Evolutionary conservation across 2,113 vertebrate genomes (phyloP).

Genomic region (Callithrix jacchus): DNA sequence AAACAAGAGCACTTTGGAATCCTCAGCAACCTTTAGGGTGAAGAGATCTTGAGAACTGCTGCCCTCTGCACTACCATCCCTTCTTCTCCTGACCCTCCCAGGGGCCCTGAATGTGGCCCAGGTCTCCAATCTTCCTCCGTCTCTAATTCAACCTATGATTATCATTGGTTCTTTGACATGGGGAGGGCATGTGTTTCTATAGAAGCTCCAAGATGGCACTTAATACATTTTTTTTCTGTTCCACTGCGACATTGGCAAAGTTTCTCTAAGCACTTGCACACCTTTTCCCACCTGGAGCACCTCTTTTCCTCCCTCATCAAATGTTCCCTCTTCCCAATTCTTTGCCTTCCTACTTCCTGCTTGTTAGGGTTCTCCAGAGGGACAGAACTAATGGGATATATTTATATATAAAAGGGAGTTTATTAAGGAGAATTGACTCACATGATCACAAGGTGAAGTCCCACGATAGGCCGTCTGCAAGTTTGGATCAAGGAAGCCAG

Average conservation of each 20-base stretch:
- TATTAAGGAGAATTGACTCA: no score
- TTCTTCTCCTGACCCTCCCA: background rate
- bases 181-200: background rate
- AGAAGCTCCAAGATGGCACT: background rate
- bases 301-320: background rate
- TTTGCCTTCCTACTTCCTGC: background rate
- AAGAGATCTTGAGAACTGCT: no score
- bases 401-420: no score
- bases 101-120: background rate
- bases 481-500: no score
- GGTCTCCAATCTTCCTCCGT: background rate
- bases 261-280: background rate
- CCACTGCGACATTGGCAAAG: accelerated
- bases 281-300: accelerated
- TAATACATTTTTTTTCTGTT: background rate
- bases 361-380: no score
- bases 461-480: no score
- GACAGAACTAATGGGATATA: no score
- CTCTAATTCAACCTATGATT: background rate
- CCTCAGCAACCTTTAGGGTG: background rate
- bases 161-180: background rate
- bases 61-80: no score
- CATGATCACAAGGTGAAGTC: no score
- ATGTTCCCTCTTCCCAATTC: no score
- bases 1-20: background rate